Base-by-base conservation (phyloP, 2,113 vertebrate species). In the Trachemys scripta region DNA sequence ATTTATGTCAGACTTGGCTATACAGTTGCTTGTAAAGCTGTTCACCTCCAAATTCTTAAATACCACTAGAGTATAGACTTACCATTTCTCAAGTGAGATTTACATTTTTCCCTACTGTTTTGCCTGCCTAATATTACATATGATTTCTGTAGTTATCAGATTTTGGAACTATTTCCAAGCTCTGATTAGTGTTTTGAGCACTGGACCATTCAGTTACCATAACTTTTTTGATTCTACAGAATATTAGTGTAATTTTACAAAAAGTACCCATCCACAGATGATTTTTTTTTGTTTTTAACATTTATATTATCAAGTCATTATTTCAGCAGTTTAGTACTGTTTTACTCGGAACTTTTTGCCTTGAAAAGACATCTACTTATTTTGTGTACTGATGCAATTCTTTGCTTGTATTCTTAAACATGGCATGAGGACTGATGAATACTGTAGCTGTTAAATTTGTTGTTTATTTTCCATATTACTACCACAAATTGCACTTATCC, bases 231-330 rank as follows among this genome's bases (percentile, higher is more conserved):
- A 45, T 76, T 76, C 38, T 76, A 45, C 20, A 45, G 72, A 42
- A 45, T 45, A 47, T 53, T 85, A 84, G 38, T 88, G 45, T 31
- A 85, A 80, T 14, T 76, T 84, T 38, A 49, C 76, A 38, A 75
- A 91, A 85, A n/a, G 27, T 80, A 19, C 49, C 35, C 38, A 84
- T 85, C 42, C 13, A 2, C 31, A 7, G 29, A 17, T 35, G 35
- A 65, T 16, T 7, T 69, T 47, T 49, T 16, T 22, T 6, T 85
- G 45, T 4, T 81, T 50, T 72, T 82, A 95, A 76, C 11, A 2
- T 6, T 31, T 92, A 87, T 62, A 62, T 87, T 95, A 96, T 84
- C 93, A 98, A 97, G 95, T 97, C 97, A 97, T 95, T 97, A 97
- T 96, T 98, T 97, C 96, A 93, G 50, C 89, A 91, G 80, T 85